These are phyloP conservation scores for Portunus trituberculatus DNA, from an alignment of 1,140 invertebrate genomes.

Conservation along the genomic window DNA sequence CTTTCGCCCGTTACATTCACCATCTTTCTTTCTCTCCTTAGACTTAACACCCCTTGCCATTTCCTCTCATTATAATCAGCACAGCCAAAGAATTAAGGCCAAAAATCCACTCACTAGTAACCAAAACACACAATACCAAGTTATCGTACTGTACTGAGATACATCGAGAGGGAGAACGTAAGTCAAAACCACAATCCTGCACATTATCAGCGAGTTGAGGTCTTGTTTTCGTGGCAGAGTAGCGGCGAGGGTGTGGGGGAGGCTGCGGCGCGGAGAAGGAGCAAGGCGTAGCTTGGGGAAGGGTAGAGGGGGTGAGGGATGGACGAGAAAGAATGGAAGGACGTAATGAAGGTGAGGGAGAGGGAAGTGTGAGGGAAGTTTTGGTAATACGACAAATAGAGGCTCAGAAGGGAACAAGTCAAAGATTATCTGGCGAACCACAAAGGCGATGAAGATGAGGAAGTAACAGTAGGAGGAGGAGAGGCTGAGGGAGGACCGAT, in stretches of 20 bases:
- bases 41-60: too few relatives aligned
- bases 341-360: background rate
- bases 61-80: too few relatives aligned
- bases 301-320: background rate
- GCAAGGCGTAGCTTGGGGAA: background rate
- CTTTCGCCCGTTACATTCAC: too few relatives aligned
- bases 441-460: background rate
- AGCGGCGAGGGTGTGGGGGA: background rate
- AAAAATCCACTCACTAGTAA: too few relatives aligned
- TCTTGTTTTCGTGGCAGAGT: background rate
- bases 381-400: background rate
- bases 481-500: background rate
- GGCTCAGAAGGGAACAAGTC: background rate
- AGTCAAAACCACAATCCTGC: too few relatives aligned
- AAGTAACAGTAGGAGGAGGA: background rate
- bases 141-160: too few relatives aligned
- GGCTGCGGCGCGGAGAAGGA: background rate
- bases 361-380: slow-evolving; percentile 25
- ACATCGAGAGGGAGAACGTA: too few relatives aligned
- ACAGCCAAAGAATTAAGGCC: too few relatives aligned
- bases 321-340: background rate
- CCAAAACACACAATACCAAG: too few relatives aligned
- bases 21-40: too few relatives aligned
- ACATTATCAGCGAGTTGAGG: too few relatives aligned
- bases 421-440: background rate